Conservation (phyloP, 2,797 vertebrate species). For the Coregonus sp. region DNA sequence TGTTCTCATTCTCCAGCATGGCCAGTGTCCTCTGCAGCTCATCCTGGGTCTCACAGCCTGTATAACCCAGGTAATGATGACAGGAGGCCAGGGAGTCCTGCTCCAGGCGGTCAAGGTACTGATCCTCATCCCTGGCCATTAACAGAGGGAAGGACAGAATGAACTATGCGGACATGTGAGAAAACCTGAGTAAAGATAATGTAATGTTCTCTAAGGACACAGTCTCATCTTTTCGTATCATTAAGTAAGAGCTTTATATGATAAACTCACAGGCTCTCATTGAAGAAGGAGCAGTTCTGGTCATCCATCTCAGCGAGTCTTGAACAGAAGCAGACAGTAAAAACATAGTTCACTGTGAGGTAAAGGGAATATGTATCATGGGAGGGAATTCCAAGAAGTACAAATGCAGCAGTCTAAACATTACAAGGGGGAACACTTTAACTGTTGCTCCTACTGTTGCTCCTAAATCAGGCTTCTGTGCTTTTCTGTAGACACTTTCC, state of each 20-base stretch:
- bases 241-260: neutral
- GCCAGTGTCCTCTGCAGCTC: slow-evolving; percentile 78
- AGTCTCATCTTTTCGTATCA: no score
- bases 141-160: no score
- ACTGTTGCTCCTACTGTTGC: neutral
- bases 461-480: no score
- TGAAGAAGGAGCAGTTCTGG: slow-evolving; percentile 1
- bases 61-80: slow-evolving; percentile 40
- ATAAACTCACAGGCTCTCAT: neutral
- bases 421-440: neutral
- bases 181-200: no score
- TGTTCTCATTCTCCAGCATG: slow-evolving; percentile 82
- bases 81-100: slow-evolving; percentile 62
- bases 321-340: neutral
- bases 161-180: no score
- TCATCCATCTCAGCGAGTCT: neutral
- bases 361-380: neutral
- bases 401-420: neutral
- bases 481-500: neutral
- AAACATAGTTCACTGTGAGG: neutral
- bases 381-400: neutral
- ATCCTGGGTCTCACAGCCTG: slow-evolving; percentile 70
- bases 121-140: slow-evolving; percentile 78
- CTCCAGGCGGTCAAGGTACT: slow-evolving; percentile 79
- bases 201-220: no score